A percentile compares a stretch with the other conserved stretches of the same genome.
These are phyloP conservation scores for Antheraea assamensis DNA, from an alignment of 2,888 invertebrate genomes.

Conservation along the genomic window DNA sequence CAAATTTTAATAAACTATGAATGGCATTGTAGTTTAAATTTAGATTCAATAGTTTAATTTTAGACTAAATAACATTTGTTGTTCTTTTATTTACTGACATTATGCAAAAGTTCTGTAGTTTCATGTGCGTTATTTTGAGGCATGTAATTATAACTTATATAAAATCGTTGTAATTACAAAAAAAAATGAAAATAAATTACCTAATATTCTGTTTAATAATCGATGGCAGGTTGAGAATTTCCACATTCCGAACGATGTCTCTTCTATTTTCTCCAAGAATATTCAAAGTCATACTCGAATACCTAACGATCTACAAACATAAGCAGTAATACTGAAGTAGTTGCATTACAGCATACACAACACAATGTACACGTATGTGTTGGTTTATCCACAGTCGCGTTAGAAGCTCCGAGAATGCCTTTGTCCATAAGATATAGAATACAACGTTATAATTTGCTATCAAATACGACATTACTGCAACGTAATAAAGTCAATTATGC, in stretches of 20 bases:
- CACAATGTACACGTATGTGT: background rate
- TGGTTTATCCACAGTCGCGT: slow-evolving; percentile 11
- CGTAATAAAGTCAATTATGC: slow-evolving; percentile 25
- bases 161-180: no score
- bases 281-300: background rate
- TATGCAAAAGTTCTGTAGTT: no score
- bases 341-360: background rate
- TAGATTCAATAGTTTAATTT: no score
- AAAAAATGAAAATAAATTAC: no score
- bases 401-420: slow-evolving; percentile 35
- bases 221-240: background rate
- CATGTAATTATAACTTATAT: no score
- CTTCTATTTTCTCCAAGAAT: background rate
- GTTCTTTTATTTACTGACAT: no score
- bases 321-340: background rate
- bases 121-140: no score
- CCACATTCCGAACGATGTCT: background rate
- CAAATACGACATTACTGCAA: background rate
- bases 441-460: slow-evolving; percentile 18
- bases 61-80: no score
- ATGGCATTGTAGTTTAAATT: background rate
- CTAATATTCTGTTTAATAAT: background rate
- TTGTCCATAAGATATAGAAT: slow-evolving; percentile 35
- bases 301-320: background rate
- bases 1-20: background rate